Conservation (phyloP, 2,113 vertebrate genomes). For the Semicossyphus pulcher region DNA sequence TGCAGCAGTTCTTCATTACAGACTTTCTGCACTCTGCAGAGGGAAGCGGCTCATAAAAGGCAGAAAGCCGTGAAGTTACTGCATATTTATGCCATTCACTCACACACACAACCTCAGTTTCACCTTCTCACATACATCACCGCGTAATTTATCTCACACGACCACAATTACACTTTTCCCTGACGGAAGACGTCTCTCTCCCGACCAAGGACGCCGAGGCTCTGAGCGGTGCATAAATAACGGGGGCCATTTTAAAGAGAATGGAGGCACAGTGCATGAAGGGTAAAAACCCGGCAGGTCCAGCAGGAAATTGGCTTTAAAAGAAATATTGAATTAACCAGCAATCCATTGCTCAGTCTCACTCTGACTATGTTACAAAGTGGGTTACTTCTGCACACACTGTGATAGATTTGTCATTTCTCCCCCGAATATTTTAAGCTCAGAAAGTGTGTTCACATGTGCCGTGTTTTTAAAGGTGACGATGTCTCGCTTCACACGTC, state of each 20-base stretch:
- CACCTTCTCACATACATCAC: constrained; percentile 39
- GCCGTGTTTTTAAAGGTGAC: constrained; percentile 11
- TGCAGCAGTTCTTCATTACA: constrained; percentile 16
- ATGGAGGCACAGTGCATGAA: constrained; percentile 35
- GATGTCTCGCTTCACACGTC: background rate
- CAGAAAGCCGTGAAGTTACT: constrained; percentile 7
- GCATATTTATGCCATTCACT: constrained; percentile 9
- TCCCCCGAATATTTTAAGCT: background rate
- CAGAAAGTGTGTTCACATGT: background rate
- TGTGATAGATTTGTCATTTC: background rate
- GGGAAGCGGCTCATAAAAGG: constrained; percentile 26
- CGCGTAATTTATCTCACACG: constrained; percentile 47
- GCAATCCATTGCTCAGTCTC: background rate
- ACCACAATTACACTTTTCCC: constrained; percentile 37
- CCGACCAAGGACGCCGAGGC: constrained; percentile 53
- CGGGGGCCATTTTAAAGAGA: constrained; percentile 46
- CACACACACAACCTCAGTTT: constrained; percentile 39
- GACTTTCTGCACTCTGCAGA: constrained; percentile 9
- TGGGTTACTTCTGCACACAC: background rate
- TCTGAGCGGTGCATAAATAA: constrained; percentile 52
- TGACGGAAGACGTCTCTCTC: constrained; percentile 4
- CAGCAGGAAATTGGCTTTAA: constrained; percentile 17
- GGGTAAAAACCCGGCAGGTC: constrained; percentile 32
- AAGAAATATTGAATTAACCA: background rate
- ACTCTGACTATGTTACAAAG: background rate